These are phyloP conservation scores for Hucho hucho DNA, from an alignment of 2,113 vertebrate genomes.

Conservation along the genomic window DNA sequence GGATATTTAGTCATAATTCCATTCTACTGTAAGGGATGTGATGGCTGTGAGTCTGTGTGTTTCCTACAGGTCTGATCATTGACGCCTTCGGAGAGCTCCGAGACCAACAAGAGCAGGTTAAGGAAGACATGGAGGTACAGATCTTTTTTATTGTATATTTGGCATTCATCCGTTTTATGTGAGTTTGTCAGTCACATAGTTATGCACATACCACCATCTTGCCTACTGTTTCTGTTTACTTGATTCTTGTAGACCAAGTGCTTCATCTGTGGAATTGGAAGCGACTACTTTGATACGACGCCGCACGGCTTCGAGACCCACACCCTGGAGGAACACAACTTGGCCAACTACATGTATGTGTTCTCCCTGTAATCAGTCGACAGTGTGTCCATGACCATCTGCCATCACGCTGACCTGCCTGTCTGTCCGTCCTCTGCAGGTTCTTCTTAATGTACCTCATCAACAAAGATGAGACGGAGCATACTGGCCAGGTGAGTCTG, in stretches of 20 bases:
- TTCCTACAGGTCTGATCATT: constrained; percentile 81
- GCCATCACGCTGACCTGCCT: neutral
- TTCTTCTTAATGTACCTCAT: constrained; percentile 95
- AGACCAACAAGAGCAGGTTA: constrained; percentile 88
- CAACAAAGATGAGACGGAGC: constrained; percentile 92
- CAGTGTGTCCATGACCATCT: neutral
- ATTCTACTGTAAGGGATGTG: too few species aligned
- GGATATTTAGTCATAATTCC: neutral
- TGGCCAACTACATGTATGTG: constrained; percentile 82
- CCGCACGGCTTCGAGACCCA: constrained; percentile 92
- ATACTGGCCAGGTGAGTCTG: constrained; percentile 86
- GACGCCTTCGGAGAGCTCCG: constrained; percentile 86
- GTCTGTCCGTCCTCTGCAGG: constrained; percentile 62
- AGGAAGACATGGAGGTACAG: constrained; percentile 89
- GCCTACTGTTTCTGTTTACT: constrained; percentile 18
- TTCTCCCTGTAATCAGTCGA: neutral
- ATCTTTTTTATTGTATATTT: neutral
- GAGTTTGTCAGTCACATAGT: neutral
- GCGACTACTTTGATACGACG: constrained; percentile 91
- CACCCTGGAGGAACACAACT: constrained; percentile 89
- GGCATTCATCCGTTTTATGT: neutral
- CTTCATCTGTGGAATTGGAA: constrained; percentile 92
- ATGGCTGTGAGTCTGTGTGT: neutral
- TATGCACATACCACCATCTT: neutral
- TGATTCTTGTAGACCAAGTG: constrained; percentile 82